These are phyloP conservation scores for Pantala flavescens DNA, from an alignment of 1,140 invertebrate genomes.

Conservation along the genomic window DNA sequence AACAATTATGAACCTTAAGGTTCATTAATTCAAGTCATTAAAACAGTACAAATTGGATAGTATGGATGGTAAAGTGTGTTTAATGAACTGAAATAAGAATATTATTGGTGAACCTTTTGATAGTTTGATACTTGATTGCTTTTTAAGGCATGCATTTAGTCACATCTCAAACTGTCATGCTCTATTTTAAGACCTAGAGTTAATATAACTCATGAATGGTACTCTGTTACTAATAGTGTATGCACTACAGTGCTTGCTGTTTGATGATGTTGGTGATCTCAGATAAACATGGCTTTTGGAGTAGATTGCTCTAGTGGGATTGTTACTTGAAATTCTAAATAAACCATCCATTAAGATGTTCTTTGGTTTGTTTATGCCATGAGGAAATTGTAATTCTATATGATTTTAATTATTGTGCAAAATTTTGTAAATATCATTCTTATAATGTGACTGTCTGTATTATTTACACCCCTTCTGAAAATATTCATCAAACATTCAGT, in stretches of 20 bases:
- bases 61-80: background rate
- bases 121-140: background rate
- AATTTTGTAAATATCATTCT: background rate
- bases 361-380: constrained; percentile 9
- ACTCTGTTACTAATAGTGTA: background rate
- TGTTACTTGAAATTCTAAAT: background rate
- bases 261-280: constrained; percentile 6
- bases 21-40: constrained; percentile 4
- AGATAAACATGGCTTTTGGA: background rate
- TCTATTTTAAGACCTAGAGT: background rate
- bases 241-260: background rate
- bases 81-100: background rate
- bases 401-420: background rate
- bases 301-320: background rate
- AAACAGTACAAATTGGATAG: background rate
- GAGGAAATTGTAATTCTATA: background rate
- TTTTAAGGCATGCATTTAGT: background rate
- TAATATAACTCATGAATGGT: background rate
- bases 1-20: background rate
- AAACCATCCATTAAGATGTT: constrained; percentile 3
- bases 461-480: no score
- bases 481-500: no score
- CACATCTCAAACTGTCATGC: background rate
- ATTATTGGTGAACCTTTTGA: background rate
- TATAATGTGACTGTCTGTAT: no score